Evolutionary conservation across 2,113 vertebrate genomes (phyloP).

Genomic region (Neolamprologus falcicula): DNA sequence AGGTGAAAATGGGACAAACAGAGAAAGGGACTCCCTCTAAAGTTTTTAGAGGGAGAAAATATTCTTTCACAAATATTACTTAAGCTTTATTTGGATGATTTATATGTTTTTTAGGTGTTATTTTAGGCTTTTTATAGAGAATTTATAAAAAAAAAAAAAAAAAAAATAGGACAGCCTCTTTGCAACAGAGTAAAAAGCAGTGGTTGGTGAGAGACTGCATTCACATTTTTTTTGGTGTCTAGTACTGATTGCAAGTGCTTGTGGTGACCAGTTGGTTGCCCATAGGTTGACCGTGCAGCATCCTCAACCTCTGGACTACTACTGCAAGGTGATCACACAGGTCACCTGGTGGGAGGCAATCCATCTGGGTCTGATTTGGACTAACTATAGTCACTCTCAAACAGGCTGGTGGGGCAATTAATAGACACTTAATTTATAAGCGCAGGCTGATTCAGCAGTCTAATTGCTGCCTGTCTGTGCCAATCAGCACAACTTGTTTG

Average conservation of each 20-base stretch:
- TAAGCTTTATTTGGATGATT: background rate
- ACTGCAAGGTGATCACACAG: background rate
- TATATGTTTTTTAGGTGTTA: background rate
- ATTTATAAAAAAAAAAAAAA: background rate
- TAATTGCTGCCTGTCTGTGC: background rate
- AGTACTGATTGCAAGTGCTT: background rate
- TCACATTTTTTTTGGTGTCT: background rate
- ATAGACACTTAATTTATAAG: background rate
- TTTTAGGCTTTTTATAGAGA: background rate
- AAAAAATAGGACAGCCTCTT: too few species aligned
- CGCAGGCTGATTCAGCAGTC: background rate
- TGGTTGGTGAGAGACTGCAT: too few species aligned
- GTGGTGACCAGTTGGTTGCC: background rate
- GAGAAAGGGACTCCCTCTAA: background rate
- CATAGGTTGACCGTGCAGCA: background rate
- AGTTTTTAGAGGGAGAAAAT: background rate
- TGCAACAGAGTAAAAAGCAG: too few species aligned
- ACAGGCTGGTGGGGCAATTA: background rate
- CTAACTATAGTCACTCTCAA: background rate
- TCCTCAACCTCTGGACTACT: background rate
- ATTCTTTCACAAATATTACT: background rate
- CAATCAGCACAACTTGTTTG: background rate
- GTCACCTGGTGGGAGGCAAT: background rate
- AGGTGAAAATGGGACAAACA: background rate
- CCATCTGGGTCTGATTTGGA: background rate